These are phyloP conservation scores for Protomyctophum bolini DNA, from an alignment of 2,113 vertebrate genomes.

Conservation along the genomic window DNA sequence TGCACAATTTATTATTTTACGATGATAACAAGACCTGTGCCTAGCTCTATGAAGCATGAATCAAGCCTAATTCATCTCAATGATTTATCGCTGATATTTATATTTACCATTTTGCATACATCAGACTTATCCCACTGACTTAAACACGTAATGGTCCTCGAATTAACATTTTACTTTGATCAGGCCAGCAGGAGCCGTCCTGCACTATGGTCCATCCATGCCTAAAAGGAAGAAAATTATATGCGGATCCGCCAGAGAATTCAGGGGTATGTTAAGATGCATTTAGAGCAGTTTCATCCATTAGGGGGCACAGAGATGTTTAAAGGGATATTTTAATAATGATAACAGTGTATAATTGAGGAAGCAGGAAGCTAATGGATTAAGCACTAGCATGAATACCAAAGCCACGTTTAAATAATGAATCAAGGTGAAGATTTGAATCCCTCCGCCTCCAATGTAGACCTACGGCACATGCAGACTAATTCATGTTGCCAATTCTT, in stretches of 20 bases:
- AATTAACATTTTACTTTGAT: constrained; percentile 6
- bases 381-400: neutral
- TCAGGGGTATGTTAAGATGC: neutral
- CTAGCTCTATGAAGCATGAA: too few relatives aligned
- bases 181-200: constrained; percentile 10
- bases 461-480: too few relatives aligned
- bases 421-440: neutral
- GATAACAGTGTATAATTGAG: neutral
- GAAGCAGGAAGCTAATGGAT: neutral
- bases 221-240: constrained; percentile 5
- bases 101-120: too few relatives aligned
- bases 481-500: too few relatives aligned
- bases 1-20: too few relatives aligned
- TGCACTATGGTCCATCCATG: neutral
- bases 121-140: too few relatives aligned
- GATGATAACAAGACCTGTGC: too few relatives aligned
- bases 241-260: neutral
- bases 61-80: too few relatives aligned
- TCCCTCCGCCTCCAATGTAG: neutral
- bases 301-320: neutral
- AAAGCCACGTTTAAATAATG: neutral
- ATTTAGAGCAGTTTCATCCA: neutral
- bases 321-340: neutral
- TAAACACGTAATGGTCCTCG: too few relatives aligned
- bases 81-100: too few relatives aligned